Evolutionary conservation across 2,797 vertebrate genomes (phyloP).

Genomic region (Acridotheres tristis): DNA sequence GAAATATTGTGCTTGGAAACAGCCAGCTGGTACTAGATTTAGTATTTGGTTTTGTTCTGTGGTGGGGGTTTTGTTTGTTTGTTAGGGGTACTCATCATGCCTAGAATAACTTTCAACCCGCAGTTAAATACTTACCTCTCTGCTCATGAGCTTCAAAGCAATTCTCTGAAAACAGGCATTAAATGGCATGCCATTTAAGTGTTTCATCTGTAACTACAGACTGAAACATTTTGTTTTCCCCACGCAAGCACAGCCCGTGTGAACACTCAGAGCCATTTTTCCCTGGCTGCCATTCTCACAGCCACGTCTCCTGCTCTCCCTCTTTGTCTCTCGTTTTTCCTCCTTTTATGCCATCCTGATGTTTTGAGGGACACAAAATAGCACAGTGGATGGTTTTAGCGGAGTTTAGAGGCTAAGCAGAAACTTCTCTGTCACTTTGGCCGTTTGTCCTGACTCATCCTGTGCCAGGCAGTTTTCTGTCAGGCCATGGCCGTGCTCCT

Average conservation of each 20-base stretch:
- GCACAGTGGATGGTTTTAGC: neutral
- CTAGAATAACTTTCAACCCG: conserved; percentile 30
- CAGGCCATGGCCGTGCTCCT: neutral
- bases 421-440: neutral
- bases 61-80: neutral
- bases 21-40: conserved; percentile 34
- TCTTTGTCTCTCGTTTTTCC: fast-evolving
- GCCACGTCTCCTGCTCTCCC: fast-evolving
- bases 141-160: neutral
- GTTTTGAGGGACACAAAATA: neutral
- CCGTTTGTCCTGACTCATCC: neutral
- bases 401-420: neutral
- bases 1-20: conserved; percentile 46
- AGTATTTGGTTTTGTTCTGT: conserved; percentile 3
- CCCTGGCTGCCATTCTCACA: fast-evolving
- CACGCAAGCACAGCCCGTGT: fast-evolving
- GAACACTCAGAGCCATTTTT: neutral
- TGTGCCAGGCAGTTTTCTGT: no score
- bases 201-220: conserved; percentile 14
- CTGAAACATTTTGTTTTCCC: neutral
- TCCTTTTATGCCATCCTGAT: neutral
- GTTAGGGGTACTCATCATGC: neutral
- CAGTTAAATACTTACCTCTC: conserved; percentile 36
- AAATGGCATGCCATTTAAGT: neutral
- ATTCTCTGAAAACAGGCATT: conserved; percentile 44